Conservation (phyloP, 2,113 vertebrate species). For the Megaceryle maxima region DNA sequence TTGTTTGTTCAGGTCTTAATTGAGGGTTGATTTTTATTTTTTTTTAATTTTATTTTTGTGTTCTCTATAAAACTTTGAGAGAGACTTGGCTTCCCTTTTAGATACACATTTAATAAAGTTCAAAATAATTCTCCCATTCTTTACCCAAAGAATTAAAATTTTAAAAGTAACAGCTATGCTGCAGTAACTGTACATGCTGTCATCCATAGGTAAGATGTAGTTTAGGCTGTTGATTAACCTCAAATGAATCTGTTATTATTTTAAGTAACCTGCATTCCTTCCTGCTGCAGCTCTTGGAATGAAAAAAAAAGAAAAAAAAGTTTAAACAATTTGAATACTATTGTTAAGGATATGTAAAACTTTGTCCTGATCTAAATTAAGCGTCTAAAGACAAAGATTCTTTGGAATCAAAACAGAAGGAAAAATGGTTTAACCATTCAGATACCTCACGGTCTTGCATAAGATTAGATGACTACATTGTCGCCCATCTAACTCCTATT, state of each 20-base stretch:
- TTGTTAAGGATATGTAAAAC: neutral
- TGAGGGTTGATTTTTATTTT: too few relatives aligned
- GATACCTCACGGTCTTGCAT: neutral
- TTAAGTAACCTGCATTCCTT: neutral
- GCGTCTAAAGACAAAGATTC: neutral
- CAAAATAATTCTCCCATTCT: neutral
- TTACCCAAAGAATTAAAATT: neutral
- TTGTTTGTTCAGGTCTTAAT: too few relatives aligned
- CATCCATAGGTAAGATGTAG: neutral
- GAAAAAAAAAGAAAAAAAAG: neutral
- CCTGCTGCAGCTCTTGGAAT: neutral
- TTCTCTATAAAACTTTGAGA: neutral
- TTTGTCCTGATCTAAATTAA: neutral
- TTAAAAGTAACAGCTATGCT: neutral
- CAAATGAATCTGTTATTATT: neutral
- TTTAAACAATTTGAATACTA: neutral
- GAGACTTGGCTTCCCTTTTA: neutral
- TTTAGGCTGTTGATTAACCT: neutral
- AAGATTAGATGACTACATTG: fast-evolving
- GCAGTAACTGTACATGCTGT: neutral
- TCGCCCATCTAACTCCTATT: neutral
- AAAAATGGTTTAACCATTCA: neutral
- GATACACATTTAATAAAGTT: neutral
- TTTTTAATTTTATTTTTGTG: too few relatives aligned
- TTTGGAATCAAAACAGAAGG: neutral